These are phyloP conservation scores for Rhagoletis zephyria DNA, from an alignment of 1,140 invertebrate species.

Conservation along the genomic window DNA sequence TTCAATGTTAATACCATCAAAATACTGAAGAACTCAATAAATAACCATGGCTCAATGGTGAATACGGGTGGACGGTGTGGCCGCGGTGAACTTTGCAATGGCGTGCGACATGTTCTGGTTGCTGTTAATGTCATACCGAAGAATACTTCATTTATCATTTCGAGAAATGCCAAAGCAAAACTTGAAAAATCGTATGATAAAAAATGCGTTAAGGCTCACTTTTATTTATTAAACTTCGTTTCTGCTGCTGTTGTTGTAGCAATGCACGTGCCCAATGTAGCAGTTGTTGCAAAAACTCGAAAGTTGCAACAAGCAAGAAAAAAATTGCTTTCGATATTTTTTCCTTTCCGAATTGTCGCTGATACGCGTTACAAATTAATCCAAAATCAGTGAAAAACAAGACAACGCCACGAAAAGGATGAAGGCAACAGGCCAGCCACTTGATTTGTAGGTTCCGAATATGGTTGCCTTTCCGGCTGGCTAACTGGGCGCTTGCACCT, in stretches of 20 bases:
- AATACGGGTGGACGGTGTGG: background rate
- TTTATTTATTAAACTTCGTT: background rate
- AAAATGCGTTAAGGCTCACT: background rate
- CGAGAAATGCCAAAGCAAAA: constrained; percentile 55
- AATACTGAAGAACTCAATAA: constrained; percentile 73
- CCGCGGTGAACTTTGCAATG: background rate
- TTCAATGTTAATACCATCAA: constrained; percentile 72
- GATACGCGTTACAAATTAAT: constrained; percentile 21
- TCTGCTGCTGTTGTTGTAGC: background rate
- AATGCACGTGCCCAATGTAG: background rate
- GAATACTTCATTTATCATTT: constrained; percentile 73
- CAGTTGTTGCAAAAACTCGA: background rate
- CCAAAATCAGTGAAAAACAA: constrained; percentile 41
- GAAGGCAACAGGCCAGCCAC: background rate
- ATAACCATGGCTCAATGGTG: constrained; percentile 59
- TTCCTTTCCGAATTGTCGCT: background rate
- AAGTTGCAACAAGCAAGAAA: background rate
- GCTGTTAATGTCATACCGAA: constrained; percentile 73
- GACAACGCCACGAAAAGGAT: constrained; percentile 27
- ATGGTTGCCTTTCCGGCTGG: background rate
- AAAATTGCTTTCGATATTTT: background rate
- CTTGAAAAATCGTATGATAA: background rate
- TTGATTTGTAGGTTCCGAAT: constrained; percentile 22
- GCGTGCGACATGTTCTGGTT: constrained; percentile 67
- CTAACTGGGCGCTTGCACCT: background rate